Evolutionary conservation across 2,888 invertebrate genomes (phyloP).

Genomic region (Chaetogeoica ovagalla): DNA sequence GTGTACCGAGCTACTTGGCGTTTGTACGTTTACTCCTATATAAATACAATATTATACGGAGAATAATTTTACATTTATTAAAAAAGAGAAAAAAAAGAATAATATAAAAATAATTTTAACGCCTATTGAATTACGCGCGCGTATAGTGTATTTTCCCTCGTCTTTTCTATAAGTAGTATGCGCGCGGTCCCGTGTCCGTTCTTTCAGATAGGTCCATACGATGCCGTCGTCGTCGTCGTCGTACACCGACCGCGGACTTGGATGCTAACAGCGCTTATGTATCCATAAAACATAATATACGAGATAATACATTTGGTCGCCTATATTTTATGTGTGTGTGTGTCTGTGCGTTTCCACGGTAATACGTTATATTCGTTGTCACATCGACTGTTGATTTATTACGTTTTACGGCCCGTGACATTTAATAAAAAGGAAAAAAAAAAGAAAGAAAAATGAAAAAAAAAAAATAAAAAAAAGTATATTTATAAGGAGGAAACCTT

Average conservation of each 20-base stretch:
- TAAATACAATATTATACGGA: not conserved
- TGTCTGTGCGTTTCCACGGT: slow-evolving; percentile 26
- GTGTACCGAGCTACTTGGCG: slow-evolving; percentile 19
- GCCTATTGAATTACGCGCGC: slow-evolving; percentile 15
- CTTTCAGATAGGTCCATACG: not conserved
- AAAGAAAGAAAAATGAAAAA: slow-evolving; percentile 2
- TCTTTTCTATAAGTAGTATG: no score
- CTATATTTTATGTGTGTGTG: not conserved
- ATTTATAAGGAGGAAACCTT: slow-evolving; percentile 17
- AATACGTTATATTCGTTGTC: slow-evolving; percentile 52
- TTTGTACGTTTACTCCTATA: no score
- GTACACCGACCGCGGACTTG: not conserved
- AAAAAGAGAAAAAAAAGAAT: not conserved
- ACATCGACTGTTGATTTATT: slow-evolving; percentile 49
- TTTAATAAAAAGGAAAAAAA: slow-evolving; percentile 36
- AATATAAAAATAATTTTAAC: slow-evolving; percentile 8
- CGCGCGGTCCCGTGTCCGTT: not conserved
- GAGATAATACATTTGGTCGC: no score
- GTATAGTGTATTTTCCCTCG: not conserved
- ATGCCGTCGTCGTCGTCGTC: not conserved
- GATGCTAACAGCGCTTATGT: not conserved
- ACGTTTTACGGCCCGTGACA: slow-evolving; percentile 36
- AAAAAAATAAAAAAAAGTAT: no score
- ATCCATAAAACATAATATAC: not conserved
- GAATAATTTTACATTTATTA: slow-evolving; percentile 46